These are phyloP conservation scores for Gopherus evgoodei DNA, from an alignment of 2,113 vertebrate genomes.

Conservation along the genomic window DNA sequence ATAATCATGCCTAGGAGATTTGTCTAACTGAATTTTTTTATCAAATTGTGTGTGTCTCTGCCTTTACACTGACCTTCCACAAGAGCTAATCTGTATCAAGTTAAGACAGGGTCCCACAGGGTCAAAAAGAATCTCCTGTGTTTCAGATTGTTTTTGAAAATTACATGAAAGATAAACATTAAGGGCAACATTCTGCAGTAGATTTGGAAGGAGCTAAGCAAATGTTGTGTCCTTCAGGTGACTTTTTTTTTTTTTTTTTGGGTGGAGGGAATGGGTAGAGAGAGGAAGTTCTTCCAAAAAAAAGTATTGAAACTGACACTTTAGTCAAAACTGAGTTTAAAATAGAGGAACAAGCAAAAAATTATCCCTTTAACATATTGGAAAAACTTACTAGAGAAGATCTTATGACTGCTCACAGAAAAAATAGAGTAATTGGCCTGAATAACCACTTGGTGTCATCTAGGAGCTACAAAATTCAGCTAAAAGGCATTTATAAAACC, in stretches of 20 bases:
- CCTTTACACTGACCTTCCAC: neutral
- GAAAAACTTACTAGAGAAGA: neutral
- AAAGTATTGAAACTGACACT: neutral
- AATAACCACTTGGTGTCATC: conserved; percentile 69
- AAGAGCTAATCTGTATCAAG: neutral
- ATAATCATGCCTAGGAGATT: neutral
- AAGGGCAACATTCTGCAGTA: neutral
- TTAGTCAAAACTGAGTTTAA: neutral
- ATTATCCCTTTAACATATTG: neutral
- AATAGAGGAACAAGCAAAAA: neutral
- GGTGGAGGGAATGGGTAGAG: neutral
- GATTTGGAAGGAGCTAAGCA: neutral
- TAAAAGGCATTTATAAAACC: neutral
- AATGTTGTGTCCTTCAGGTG: neutral
- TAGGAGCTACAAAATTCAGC: conserved; percentile 40
- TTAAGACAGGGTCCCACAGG: neutral
- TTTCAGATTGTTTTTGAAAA: neutral
- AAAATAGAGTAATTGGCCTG: conserved; percentile 36
- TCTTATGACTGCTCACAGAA: neutral
- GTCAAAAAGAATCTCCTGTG: neutral
- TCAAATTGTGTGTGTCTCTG: neutral
- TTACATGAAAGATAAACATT: neutral
- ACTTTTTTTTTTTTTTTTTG: neutral
- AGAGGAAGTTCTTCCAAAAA: neutral
- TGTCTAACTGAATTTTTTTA: neutral